Percentiles rank a stretch among this genome's conserved stretches.
These are phyloP conservation scores for Dryobotodes eremita DNA, from an alignment of 2,888 invertebrate genomes.

Conservation along the genomic window DNA sequence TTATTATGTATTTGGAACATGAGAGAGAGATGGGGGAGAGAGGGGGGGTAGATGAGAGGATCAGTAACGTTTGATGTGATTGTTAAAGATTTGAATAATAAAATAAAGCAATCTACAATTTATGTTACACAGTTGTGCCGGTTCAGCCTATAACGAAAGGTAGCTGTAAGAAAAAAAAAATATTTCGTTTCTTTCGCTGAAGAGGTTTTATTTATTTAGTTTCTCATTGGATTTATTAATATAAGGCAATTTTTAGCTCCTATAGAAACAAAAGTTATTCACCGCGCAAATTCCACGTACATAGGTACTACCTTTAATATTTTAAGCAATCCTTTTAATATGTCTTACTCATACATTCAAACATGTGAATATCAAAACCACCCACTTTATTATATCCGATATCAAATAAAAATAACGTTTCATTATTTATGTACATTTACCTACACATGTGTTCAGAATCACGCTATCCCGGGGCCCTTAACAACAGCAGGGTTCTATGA, in stretches of 20 bases:
- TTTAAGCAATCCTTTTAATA: neutral
- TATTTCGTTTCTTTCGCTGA: neutral
- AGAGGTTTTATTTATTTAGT: neutral
- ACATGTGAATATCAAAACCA: neutral
- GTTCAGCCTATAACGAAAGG: too few relatives aligned
- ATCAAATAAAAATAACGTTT: neutral
- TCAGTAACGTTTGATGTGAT: neutral
- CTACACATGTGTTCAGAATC: slow-evolving; percentile 8
- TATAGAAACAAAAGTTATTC: neutral
- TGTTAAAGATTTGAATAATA: slow-evolving; percentile 1
- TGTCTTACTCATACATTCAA: neutral
- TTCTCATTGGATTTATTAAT: neutral
- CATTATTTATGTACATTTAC: neutral
- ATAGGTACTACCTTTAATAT: neutral
- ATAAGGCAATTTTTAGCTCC: too few relatives aligned
- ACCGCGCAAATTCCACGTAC: neutral
- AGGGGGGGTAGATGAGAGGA: too few relatives aligned
- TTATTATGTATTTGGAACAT: neutral
- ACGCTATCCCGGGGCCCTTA: neutral
- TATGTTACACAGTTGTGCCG: too few relatives aligned
- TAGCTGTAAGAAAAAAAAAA: too few relatives aligned
- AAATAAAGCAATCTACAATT: neutral
- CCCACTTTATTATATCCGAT: neutral
- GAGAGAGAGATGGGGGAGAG: too few relatives aligned
- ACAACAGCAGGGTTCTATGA: neutral